Conservation (phyloP, 2,113 vertebrate genomes). For the Acanthisitta chloris region DNA sequence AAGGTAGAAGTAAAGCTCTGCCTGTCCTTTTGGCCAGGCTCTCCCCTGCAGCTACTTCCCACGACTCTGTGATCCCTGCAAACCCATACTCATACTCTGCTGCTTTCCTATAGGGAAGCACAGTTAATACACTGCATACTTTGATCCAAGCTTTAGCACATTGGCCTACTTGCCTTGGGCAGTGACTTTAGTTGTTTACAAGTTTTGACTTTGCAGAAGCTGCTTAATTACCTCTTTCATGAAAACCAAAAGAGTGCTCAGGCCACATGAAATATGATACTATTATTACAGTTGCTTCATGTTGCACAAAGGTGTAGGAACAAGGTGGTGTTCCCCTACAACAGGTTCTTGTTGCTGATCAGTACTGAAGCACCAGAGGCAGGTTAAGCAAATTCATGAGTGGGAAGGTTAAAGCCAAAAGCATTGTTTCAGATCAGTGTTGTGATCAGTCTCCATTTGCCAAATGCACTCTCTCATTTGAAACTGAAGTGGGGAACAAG, state of each 20-base stretch:
- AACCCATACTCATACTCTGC: not conserved
- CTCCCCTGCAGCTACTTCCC: not conserved
- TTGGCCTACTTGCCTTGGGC: not conserved
- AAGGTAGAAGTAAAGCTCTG: not conserved
- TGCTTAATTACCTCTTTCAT: not conserved
- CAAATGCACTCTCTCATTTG: not conserved
- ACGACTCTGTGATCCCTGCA: not conserved
- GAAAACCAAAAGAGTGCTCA: not conserved
- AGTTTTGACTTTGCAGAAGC: not conserved
- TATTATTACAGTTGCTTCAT: not conserved
- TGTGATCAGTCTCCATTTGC: not conserved
- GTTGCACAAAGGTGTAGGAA: not conserved
- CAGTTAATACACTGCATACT: not conserved
- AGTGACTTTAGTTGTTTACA: not conserved
- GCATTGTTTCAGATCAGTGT: not conserved
- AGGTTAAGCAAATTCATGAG: not conserved
- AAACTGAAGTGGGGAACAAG: not conserved
- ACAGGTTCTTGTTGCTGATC: not conserved
- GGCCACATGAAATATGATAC: not conserved
- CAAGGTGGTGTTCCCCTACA: not conserved
- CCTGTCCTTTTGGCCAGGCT: not conserved
- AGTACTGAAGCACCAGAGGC: accelerated
- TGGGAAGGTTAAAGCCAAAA: not conserved
- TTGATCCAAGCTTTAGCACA: not conserved
- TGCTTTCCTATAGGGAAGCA: not conserved